phyloP scores from a whole-genome alignment of 2,113 vertebrate species.

The Sander vitreus region DNA sequence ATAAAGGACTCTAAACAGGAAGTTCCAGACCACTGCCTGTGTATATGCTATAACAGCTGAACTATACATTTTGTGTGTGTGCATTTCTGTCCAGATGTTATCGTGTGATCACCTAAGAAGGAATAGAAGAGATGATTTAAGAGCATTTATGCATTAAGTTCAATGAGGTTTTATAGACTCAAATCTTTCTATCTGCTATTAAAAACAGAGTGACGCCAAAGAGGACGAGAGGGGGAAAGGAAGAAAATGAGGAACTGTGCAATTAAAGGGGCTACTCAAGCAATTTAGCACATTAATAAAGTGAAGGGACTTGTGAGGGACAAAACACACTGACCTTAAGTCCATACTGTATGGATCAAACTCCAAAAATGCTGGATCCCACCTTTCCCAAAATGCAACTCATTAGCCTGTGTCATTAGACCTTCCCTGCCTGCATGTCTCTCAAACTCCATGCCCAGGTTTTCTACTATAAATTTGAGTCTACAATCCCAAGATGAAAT shows the following conservation, averaged over 20 bases:
- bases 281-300: not conserved
- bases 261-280: not conserved
- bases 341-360: too few species aligned
- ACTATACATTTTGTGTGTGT: too few species aligned
- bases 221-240: not conserved
- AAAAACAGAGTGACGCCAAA: not conserved
- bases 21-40: too few species aligned
- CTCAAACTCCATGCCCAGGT: not conserved
- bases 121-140: too few species aligned
- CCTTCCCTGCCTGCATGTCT: not conserved
- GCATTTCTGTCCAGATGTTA: too few species aligned
- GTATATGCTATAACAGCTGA: too few species aligned
- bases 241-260: not conserved
- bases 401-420: not conserved
- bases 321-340: not conserved
- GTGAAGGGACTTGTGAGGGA: not conserved
- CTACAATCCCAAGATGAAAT: too few species aligned
- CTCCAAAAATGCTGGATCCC: not conserved
- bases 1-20: too few species aligned
- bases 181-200: not conserved
- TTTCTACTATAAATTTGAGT: too few species aligned
- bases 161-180: not conserved
- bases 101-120: too few species aligned
- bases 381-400: not conserved
- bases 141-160: not conserved